phyloP scores from a whole-genome alignment of 2,888 invertebrate genomes.

The Chironomus riparius region DNA sequence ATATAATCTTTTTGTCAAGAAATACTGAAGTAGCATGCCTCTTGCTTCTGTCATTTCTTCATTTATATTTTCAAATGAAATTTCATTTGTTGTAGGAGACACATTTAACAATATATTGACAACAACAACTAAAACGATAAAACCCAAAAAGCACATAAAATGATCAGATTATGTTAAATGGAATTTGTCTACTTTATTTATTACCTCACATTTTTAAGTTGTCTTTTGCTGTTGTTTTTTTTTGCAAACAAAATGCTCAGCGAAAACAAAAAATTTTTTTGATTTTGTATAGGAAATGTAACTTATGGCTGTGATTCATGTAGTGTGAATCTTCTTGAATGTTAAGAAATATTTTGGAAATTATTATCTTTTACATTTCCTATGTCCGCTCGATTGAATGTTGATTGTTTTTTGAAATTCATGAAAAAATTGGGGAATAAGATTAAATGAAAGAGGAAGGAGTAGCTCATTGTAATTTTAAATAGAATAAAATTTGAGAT shows the following conservation, averaged over 20 bases:
- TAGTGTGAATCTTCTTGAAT: background rate
- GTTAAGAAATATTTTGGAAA: too few relatives aligned
- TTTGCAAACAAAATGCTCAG: slow-evolving; percentile 10
- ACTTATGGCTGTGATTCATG: background rate
- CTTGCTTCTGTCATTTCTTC: too few relatives aligned
- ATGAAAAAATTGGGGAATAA: too few relatives aligned
- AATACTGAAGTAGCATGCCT: too few relatives aligned
- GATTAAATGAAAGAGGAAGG: too few relatives aligned
- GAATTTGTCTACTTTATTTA: slow-evolving; percentile 26
- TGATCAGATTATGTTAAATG: slow-evolving; percentile 23
- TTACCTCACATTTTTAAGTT: background rate
- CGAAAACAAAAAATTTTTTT: slow-evolving; percentile 14
- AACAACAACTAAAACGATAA: background rate
- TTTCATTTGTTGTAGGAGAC: background rate
- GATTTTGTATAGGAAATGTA: slow-evolving; percentile 1
- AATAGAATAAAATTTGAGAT: too few relatives aligned
- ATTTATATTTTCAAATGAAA: background rate
- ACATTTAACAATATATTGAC: background rate
- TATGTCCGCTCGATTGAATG: too few relatives aligned
- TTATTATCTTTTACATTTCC: too few relatives aligned
- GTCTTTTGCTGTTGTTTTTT: background rate
- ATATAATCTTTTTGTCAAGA: too few relatives aligned
- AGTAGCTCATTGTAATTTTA: too few relatives aligned
- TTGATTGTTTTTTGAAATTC: too few relatives aligned
- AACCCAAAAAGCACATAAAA: background rate